Evolutionary conservation across 1,140 invertebrate genomes (phyloP), one percentile per base, ranked within the genome.

Genomic region (Trichomalopsis sarcophagae): DNA sequence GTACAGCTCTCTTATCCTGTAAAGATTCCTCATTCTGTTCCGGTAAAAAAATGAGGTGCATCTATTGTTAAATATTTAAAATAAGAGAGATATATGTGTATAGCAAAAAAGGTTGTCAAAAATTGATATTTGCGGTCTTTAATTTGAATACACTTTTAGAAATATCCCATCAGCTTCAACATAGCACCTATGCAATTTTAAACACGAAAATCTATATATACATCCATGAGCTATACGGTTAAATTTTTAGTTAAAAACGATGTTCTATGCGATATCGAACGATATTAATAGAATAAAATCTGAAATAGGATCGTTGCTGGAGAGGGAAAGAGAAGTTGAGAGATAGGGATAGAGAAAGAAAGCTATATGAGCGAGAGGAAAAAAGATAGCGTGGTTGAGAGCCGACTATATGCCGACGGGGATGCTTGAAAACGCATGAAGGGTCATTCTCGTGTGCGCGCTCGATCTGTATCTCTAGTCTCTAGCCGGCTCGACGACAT

Each of bases 341-440:
- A n/a, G 55, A n/a, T 62, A 7, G 21, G 17, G 5, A 62, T 62
- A 62, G 55, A 62, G 55, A 62, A 62, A 62, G 55, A n/a, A 62
- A 62, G 55, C 50, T 55, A 36, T 36, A 36, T 27, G 47, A 55
- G 13, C 4, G 50, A 55, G 14, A 55, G 40, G 7, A 9, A 21
- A 55, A 55, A 55, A 55, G 4, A 55, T 55, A 55, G 50, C 17
- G 50, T 5, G 55, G 17, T 17, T n/a, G 21, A 62, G 21, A 62
- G 55, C 55, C 17, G 55, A 62, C 55, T 62, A 62, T 62, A 62
- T 62, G 55, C 14, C 68, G 68, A 33, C 10, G 73, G 17, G 36
- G 17, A 75, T 75, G 27, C 73, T 75, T 36, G 33, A 75, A 75
- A 75, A 33, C 17, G 33, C 11, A 75, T 75, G 21, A 36, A 75